Evolutionary conservation across 37 sponge, comb jelly and placozoan species (phyloP), one percentile per base, ranked within the genome.

Genomic region (Geodia barretti): DNA sequence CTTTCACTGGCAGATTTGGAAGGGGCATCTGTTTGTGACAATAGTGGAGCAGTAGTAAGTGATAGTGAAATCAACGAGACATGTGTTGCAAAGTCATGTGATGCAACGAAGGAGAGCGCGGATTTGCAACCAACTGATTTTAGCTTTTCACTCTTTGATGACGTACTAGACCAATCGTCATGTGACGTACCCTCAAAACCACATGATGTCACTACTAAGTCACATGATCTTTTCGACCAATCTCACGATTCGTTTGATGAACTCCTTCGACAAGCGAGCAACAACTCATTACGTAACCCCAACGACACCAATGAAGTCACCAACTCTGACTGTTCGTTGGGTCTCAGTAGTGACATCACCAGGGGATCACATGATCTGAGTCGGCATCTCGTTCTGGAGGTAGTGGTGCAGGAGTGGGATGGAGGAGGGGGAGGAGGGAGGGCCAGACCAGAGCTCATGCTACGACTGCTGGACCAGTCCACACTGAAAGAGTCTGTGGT

Each of bases 341-440:
- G n/a, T n/a, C n/a, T n/a, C n/a, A n/a, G n/a, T n/a, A n/a, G n/a
- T 33, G 64, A 7, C 3, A 32, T 59, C 34, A 59, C 14, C 35
- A 1, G 3, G 35, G n/a, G 25, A n/a, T 71, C 33, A 1, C 62
- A 25, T 30, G 62, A 31, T 2, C 69, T 80, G 9, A 75, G 60
- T 33, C 38, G 81, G 0, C 74, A 80, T 36, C 81, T 80, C 33
- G 87, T 80, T 14, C 65, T 85, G 70, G 86, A 85, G 63, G 40
- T 32, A 24, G 65, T 64, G 21, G 34, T 58, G 23, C 79, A 85
- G 34, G 63, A 61, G 1, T 61, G 73, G 28, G n/a, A 25, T 35
- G 65, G 64, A 14, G 28, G 24, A 7, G 40, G 21, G 35, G 68
- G 34, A 60, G n/a, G n/a, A n/a, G 24, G 29, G 33, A 85, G 86